Percentiles rank a stretch among this genome's conserved stretches.
Conservation (phyloP, 2,888 invertebrate genomes). For the Diloba caeruleocephala region DNA sequence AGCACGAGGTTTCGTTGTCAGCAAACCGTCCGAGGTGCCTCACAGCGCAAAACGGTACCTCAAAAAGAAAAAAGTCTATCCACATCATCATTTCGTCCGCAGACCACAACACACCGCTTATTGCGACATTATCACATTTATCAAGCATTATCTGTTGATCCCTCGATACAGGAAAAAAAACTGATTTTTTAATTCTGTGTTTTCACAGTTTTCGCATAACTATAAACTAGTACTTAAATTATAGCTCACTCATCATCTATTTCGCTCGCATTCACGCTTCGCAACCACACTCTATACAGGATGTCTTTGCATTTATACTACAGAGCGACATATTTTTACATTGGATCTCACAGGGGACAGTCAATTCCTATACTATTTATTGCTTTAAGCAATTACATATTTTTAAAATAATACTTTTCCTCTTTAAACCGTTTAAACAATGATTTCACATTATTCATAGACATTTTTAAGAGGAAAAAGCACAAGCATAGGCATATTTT, state of each 20-base stretch:
- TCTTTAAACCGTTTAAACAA: slow-evolving; percentile 46
- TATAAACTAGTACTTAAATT: slow-evolving; percentile 85
- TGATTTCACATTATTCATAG: slow-evolving; percentile 21
- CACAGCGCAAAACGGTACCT: slow-evolving; percentile 57
- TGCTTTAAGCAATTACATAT: slow-evolving; percentile 70
- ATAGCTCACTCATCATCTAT: slow-evolving; percentile 64
- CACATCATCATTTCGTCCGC: slow-evolving; percentile 64
- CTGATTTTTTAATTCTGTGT: slow-evolving; percentile 72
- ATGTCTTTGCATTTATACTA: slow-evolving; percentile 77
- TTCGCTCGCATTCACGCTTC: slow-evolving; percentile 69
- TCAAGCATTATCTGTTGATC: slow-evolving; percentile 77
- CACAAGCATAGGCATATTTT: slow-evolving; percentile 73
- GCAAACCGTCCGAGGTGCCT: slow-evolving; percentile 74
- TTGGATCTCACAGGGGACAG: slow-evolving; percentile 80
- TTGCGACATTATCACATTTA: slow-evolving; percentile 83
- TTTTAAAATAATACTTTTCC: slow-evolving; percentile 50
- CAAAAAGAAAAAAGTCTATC: slow-evolving; percentile 57
- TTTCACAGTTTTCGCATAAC: slow-evolving; percentile 86
- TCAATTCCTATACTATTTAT: slow-evolving; percentile 79
- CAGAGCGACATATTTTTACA: slow-evolving; percentile 81
- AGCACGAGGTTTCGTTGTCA: slow-evolving; percentile 80
- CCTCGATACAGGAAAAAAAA: slow-evolving; percentile 83
- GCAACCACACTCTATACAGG: slow-evolving; percentile 66
- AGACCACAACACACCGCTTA: slow-evolving; percentile 71
- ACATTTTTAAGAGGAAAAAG: slow-evolving; percentile 54